Percentiles rank a stretch among this genome's conserved stretches.
Conservation (phyloP, 2,113 vertebrate genomes). For the Piprites chloris region DNA sequence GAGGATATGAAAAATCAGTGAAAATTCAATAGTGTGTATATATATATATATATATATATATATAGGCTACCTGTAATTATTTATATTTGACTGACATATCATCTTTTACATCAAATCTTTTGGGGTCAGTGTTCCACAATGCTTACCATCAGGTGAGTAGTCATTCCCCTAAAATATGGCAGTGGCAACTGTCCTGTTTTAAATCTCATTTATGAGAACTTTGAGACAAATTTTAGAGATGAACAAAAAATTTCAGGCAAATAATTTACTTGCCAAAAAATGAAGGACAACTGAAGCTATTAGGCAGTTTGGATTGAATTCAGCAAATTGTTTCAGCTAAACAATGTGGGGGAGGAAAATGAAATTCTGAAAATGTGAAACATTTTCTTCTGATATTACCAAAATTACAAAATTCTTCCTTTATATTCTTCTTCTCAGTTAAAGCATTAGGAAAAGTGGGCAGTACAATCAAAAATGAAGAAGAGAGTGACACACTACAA, state of each 20-base stretch:
- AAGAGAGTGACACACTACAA: background rate
- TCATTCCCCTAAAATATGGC: background rate
- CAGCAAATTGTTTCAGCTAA: conserved; percentile 46
- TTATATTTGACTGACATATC: background rate
- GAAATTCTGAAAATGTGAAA: conserved; percentile 63
- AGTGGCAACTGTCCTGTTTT: background rate
- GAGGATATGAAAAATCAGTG: background rate
- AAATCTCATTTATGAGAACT: background rate
- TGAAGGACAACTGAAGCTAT: conserved; percentile 3
- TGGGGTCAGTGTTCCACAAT: background rate
- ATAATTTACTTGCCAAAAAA: conserved; percentile 18
- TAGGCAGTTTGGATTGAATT: conserved; percentile 25
- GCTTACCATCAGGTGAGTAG: background rate
- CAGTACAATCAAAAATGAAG: background rate
- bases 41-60: too few relatives aligned
- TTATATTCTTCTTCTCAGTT: background rate
- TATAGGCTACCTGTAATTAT: background rate
- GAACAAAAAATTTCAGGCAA: conserved; percentile 6
- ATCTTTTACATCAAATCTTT: background rate
- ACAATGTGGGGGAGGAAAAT: conserved; percentile 27
- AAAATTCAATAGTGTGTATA: background rate
- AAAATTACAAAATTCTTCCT: conserved; percentile 30
- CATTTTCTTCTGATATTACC: conserved; percentile 6
- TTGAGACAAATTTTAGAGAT: background rate
- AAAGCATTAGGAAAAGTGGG: background rate